Evolutionary conservation across 1,140 invertebrate species (phyloP).

Genomic region (Hormaphis cornu): DNA sequence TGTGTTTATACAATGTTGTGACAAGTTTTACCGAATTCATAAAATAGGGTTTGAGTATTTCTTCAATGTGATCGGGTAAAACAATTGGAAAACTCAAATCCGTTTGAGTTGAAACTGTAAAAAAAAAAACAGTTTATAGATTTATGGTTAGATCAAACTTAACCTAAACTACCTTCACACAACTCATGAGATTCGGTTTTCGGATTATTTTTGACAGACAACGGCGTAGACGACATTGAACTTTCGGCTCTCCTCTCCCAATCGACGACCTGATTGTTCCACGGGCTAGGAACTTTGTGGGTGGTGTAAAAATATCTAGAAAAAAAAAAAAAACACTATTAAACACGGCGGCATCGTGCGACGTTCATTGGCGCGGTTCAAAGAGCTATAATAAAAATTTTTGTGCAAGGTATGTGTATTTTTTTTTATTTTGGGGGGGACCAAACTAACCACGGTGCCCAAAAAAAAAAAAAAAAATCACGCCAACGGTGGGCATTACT

Average conservation of each 20-base stretch:
- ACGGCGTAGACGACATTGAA: neutral
- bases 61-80: constrained; percentile 34
- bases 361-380: too few species aligned
- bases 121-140: neutral
- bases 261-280: constrained; percentile 16
- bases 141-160: neutral
- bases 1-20: neutral
- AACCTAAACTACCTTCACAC: neutral
- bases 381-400: too few species aligned
- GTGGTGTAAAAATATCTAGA: constrained; percentile 7
- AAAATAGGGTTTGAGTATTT: constrained; percentile 34
- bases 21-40: constrained; percentile 9
- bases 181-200: neutral
- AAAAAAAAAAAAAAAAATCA: too few species aligned
- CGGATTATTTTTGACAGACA: neutral
- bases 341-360: too few species aligned
- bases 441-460: too few species aligned
- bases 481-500: too few species aligned
- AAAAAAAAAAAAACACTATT: neutral
- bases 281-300: constrained; percentile 25
- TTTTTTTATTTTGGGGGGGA: too few species aligned
- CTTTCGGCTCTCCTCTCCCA: neutral
- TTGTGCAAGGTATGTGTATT: too few species aligned
- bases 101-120: constrained; percentile 34
- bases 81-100: constrained; percentile 27